Base-by-base conservation (phyloP, 2,888 invertebrate genomes). In the Limnephilus auricula region DNA sequence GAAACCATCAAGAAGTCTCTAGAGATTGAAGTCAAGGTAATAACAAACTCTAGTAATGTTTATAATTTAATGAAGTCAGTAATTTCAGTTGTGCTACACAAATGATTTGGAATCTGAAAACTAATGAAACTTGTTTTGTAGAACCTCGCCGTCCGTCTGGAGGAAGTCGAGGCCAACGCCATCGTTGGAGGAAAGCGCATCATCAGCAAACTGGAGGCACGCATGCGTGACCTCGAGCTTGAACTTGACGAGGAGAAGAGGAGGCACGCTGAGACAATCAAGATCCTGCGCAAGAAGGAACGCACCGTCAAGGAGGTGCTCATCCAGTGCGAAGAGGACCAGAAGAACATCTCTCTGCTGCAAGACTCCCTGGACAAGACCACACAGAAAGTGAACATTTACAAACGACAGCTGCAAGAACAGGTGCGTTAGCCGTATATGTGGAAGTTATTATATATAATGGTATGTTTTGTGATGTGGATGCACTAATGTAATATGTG, bases 281-380 rank as follows among this genome's bases (percentile, higher is more conserved):
- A 99, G 97, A 99, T 99, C 95, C 96, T 99, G 94, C 98, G 99
- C 96, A 99, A 99, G 97, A 99, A 99, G 97, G 99, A 99, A 95
- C 98, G 99, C 94, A 97, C 97, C 94, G 98, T 99, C 94, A 99
- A 99, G 97, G 99, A 99, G 95, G 97, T 99, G 93, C 97, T 99
- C 96, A 97, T 99, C 94, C 98, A 99, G 95, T 98, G 98, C 94
- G 99, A 99, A 95, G 99, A 99, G 95, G 99, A 99, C 96, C 98
- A 99, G 96, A 99, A 99, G 97, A 99, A 98, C 96, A 98, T 99
- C 94, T 96, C 97, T 93, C 96, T 99, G 94, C 97, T 99, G 94
- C 99, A 99, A 95, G 99, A 99, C 95, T 96, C 98, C 89, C 96
- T 98, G 94, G 99, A 99, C 95, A 99, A 99, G 96, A 95, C 98